These are phyloP conservation scores for Danaus plexippus DNA, from an alignment of 1,140 invertebrate species.

Conservation along the genomic window DNA sequence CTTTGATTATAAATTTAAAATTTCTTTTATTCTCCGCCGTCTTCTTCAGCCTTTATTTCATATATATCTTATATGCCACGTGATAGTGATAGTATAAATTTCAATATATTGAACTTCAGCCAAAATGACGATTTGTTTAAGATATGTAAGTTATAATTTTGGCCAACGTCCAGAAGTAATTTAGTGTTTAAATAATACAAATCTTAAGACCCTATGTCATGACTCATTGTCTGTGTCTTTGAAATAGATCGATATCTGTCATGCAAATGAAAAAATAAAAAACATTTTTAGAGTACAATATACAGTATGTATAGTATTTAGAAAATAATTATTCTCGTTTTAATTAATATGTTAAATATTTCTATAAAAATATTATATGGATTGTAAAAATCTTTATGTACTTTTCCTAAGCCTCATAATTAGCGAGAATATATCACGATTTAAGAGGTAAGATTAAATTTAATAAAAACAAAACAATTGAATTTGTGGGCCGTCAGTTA, in stretches of 20 bases:
- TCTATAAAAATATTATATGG: too few relatives aligned
- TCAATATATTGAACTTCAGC: constrained; percentile 13
- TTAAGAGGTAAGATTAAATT: too few relatives aligned
- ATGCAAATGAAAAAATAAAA: neutral
- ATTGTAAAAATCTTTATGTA: too few relatives aligned
- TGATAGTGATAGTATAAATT: constrained; percentile 14
- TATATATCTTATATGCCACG: neutral
- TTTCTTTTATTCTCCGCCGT: too few relatives aligned
- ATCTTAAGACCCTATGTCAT: neutral
- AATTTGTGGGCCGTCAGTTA: too few relatives aligned
- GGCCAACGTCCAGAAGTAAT: constrained; percentile 1
- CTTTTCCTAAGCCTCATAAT: too few relatives aligned
- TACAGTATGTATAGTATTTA: constrained; percentile 1
- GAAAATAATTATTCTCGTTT: neutral
- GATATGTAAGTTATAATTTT: constrained; percentile 9
- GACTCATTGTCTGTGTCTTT: constrained; percentile 2
- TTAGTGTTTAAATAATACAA: constrained; percentile 7
- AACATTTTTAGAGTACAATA: too few relatives aligned
- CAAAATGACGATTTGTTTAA: constrained; percentile 5
- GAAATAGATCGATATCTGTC: neutral
- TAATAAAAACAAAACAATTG: too few relatives aligned
- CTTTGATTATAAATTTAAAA: too few relatives aligned
- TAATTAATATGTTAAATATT: too few relatives aligned
- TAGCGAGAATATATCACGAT: too few relatives aligned
- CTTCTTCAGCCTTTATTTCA: too few relatives aligned